phyloP scores from a whole-genome alignment of 35 echinoderm and acorn worm species.

The Strongylocentrotus purpuratus region DNA sequence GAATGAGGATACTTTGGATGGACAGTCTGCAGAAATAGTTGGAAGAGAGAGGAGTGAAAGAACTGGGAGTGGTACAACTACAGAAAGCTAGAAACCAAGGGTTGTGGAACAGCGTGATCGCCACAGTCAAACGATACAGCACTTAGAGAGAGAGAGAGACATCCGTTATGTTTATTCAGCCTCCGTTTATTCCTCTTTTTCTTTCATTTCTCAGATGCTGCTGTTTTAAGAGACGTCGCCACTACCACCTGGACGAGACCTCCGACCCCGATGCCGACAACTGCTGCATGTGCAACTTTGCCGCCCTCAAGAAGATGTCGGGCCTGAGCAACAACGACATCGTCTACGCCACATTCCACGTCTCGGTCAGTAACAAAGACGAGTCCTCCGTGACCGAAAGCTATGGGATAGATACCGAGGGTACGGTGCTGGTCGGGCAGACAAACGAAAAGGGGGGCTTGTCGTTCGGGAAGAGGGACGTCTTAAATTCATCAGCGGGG shows the following conservation, averaged over 20 bases:
- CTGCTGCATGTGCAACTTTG: constrained; percentile 94
- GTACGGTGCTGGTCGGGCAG: constrained; percentile 71
- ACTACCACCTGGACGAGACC: constrained; percentile 43
- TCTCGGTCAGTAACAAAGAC: constrained; percentile 86
- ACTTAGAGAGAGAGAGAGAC: too few relatives aligned
- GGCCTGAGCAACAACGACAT: constrained; percentile 82
- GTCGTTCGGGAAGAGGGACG: not conserved
- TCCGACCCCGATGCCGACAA: constrained; percentile 64
- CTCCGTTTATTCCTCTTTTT: not conserved
- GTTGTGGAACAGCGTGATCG: too few relatives aligned
- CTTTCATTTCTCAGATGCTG: constrained; percentile 40
- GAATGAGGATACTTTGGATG: too few relatives aligned
- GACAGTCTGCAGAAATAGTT: too few relatives aligned
- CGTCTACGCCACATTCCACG: constrained; percentile 95
- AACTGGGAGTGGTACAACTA: too few relatives aligned
- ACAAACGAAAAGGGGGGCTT: constrained; percentile 54
- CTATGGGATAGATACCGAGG: constrained; percentile 88
- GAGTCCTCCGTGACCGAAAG: constrained; percentile 43
- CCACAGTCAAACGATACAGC: too few relatives aligned
- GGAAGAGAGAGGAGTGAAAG: too few relatives aligned
- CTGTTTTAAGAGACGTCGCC: constrained; percentile 19
- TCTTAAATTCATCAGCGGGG: constrained; percentile 18
- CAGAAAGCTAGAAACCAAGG: too few relatives aligned
- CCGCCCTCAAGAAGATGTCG: constrained; percentile 80
- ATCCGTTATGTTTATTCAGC: not conserved